Evolutionary conservation across 2,888 invertebrate genomes (phyloP), one percentile per base, ranked within the genome.

Genomic region (Anticlea derivata): DNA sequence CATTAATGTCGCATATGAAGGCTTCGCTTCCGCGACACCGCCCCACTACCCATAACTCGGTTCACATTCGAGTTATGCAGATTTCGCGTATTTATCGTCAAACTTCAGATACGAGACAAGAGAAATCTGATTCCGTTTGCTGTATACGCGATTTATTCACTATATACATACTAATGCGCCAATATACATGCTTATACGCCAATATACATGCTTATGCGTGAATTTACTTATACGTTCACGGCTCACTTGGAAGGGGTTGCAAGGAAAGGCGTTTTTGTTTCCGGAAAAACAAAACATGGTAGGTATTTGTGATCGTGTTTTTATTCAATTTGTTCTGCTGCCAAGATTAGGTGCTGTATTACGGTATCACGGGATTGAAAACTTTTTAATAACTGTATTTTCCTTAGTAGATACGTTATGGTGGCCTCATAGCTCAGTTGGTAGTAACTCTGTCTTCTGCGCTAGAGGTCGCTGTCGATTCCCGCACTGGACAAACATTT

Each of bases 61-160:
- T 77, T 75, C 73, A 78, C 75, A 78, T 66, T 77, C 80, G 83
- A 83, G 86, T 85, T 86, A 88, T 89, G 89, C 86, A 89, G 86
- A 89, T 87, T 85, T 75, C 64, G 65, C 73, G 81, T 86, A 88
- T 90, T 88, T 90, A 90, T 88, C 80, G 83, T 73, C 78, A 82
- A 89, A 90, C 79, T 90, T 89, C 68, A 85, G 89, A 89, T 86
- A 88, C 79, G 83, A 77, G 90, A 88, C 89, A 80, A 77, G 75
- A 74, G 78, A 85, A 85, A 89, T 87, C 90, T 87, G 88, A 90
- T 90, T 84, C 89, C 87, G 87, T 74, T 82, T 74, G 74, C 75
- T 78, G 80, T 85, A 80, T 75, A 64, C 64, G 54, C 75, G 83
- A 86, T 84, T 87, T 87, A 86, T 84, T 71, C 80, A 67, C 71